Percentiles rank a stretch among this genome's conserved stretches.
phyloP scores from a whole-genome alignment of 1,140 invertebrate species.

The Camponotus floridanus region DNA sequence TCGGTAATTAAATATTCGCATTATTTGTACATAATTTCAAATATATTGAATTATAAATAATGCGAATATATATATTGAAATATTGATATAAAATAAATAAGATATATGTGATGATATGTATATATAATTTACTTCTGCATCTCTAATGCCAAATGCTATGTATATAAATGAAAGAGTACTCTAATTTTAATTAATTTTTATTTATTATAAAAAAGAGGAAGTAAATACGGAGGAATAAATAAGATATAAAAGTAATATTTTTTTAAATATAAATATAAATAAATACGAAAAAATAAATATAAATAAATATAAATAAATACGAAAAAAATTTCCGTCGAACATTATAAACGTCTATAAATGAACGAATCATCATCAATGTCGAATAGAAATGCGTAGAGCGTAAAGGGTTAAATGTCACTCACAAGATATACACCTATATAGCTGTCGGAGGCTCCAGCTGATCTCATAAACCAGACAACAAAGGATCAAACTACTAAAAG shows the following conservation, averaged over 20 bases:
- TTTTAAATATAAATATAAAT: background rate
- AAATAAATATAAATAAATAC: background rate
- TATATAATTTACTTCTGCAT: background rate
- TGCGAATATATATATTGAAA: background rate
- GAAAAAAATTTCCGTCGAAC: too few relatives aligned
- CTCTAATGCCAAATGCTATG: too few relatives aligned
- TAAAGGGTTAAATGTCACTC: background rate
- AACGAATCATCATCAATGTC: too few relatives aligned
- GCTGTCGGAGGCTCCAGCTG: background rate
- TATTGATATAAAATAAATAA: background rate
- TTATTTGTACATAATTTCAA: background rate
- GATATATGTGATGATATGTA: background rate
- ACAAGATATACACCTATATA: background rate
- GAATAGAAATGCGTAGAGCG: too few relatives aligned
- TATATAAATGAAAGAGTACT: too few relatives aligned
- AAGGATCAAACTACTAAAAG: conserved; percentile 53
- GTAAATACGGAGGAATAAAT: background rate
- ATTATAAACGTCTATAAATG: too few relatives aligned
- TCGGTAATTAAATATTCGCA: background rate
- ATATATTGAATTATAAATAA: background rate
- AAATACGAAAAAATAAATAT: background rate
- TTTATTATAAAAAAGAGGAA: too few relatives aligned
- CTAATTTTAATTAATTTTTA: too few relatives aligned
- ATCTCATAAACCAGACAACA: conserved; percentile 32
- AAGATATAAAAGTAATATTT: background rate